These are phyloP conservation scores for Erinaceus europaeus DNA, from an alignment of 2,113 vertebrate genomes.

Conservation along the genomic window DNA sequence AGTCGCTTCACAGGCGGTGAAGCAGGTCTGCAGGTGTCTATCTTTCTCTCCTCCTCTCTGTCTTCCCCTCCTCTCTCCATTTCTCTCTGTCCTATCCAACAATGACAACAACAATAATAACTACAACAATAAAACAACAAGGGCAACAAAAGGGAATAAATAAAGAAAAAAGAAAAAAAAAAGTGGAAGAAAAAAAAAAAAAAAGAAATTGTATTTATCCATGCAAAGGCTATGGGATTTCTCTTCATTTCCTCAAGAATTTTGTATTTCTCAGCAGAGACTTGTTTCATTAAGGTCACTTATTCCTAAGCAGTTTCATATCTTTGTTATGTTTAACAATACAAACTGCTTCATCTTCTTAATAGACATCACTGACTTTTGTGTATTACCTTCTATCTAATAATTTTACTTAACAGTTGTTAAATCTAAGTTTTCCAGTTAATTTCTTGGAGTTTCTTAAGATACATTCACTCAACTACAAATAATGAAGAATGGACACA, in stretches of 20 bases:
- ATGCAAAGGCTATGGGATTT: background rate
- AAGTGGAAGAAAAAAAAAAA: no score
- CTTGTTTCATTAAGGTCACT: background rate
- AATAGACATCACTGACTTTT: background rate
- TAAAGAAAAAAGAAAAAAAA: no score
- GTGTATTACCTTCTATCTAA: background rate
- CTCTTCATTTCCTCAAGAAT: background rate
- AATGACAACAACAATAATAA: no score
- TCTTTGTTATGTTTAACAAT: background rate
- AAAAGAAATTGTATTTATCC: background rate
- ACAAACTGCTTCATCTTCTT: conserved; percentile 24
- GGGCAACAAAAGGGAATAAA: no score
- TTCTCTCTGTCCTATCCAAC: no score
- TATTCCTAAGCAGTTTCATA: conserved; percentile 2
- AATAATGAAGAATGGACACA: background rate
- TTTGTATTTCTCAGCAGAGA: background rate
- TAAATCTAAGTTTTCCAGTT: background rate
- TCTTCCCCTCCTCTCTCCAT: no score
- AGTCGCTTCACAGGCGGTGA: no score
- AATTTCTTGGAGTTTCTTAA: background rate
- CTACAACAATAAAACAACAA: no score
- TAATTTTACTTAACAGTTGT: background rate
- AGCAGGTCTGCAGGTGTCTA: no score
- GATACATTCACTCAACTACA: background rate
- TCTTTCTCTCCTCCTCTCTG: no score